Conservation (phyloP, 37 sponge, comb jelly and placozoan genomes). For the Mnemiopsis leidyi region DNA sequence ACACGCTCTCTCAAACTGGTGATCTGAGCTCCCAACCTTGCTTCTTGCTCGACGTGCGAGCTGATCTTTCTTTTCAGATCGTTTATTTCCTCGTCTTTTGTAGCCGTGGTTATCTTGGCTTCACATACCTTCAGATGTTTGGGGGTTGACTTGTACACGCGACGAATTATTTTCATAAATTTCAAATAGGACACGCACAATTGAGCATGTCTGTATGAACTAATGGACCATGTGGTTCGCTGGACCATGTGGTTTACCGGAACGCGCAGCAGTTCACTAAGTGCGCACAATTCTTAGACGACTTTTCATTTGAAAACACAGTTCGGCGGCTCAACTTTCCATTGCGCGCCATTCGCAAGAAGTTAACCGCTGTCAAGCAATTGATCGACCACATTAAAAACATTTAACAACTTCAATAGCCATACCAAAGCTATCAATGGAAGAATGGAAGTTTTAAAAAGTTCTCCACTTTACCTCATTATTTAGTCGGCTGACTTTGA, state of each 20-base stretch:
- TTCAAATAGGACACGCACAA: too few species aligned
- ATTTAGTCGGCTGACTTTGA: neutral
- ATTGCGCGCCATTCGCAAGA: too few species aligned
- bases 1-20: neutral
- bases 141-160: too few species aligned
- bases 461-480: slow-evolving; percentile 17
- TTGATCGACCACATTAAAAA: neutral
- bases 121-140: neutral
- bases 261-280: neutral
- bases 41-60: neutral
- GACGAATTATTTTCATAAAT: too few species aligned
- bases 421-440: neutral
- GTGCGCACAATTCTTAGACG: neutral
- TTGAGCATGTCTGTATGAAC: neutral
- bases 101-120: neutral
- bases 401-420: neutral
- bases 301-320: neutral
- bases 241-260: neutral
- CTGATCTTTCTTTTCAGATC: neutral
- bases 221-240: neutral
- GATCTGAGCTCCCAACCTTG: slow-evolving; percentile 19
- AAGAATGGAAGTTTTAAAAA: too few species aligned
- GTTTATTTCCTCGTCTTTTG: neutral
- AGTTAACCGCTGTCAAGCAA: neutral
- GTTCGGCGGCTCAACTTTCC: neutral